Conservation (phyloP, 2,888 invertebrate genomes). For the Hipparchia semele region DNA sequence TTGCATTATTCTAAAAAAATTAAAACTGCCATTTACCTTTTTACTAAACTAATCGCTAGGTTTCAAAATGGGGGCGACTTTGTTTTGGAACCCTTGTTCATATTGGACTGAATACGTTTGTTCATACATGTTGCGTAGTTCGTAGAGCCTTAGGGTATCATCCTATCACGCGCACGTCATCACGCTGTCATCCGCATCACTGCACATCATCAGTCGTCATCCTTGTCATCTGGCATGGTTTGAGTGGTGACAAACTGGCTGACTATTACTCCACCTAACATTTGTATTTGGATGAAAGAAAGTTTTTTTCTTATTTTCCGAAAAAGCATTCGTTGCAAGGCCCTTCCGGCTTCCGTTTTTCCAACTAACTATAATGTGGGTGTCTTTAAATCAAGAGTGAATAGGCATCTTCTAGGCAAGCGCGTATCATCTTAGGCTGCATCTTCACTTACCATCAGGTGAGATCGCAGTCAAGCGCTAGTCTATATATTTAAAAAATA, state of each 20-base stretch:
- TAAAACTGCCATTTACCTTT: conserved; percentile 75
- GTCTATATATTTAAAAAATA: too few species aligned
- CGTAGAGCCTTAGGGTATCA: conserved; percentile 43
- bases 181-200: conserved; percentile 79
- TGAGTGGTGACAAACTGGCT: conserved; percentile 74
- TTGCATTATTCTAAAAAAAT: conserved; percentile 65
- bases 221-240: conserved; percentile 73
- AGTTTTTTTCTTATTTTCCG: conserved; percentile 8
- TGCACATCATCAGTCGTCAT: conserved; percentile 60
- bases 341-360: too few species aligned
- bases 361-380: too few species aligned
- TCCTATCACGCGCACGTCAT: conserved; percentile 52
- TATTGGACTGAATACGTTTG: conserved; percentile 60
- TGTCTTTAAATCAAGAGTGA: too few species aligned
- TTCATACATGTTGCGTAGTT: conserved; percentile 68
- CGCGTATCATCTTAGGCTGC: too few species aligned
- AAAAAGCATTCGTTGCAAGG: background rate
- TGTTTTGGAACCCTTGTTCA: conserved; percentile 37
- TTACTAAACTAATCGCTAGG: conserved; percentile 53
- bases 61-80: conserved; percentile 43
- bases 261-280: conserved; percentile 41
- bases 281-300: conserved; percentile 4
- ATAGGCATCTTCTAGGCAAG: too few species aligned
- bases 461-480: too few species aligned
- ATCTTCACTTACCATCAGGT: too few species aligned